Percentiles rank a stretch among this genome's conserved stretches.
phyloP scores from a whole-genome alignment of 2,888 invertebrate species.

The Thecophora atra region DNA sequence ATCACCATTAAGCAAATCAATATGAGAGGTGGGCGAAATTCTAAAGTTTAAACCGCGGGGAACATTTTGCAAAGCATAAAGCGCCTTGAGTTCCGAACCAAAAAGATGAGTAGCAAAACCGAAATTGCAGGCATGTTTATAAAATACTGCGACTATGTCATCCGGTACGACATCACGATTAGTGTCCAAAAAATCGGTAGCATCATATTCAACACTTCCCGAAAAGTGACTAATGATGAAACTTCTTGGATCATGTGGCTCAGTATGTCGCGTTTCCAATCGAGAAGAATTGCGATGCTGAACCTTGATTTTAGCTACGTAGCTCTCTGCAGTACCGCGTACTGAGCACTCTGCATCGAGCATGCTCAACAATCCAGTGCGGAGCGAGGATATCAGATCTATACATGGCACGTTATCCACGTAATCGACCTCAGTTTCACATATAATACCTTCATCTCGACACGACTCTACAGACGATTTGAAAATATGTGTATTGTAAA shows the following conservation, averaged over 20 bases:
- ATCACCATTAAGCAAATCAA: slow-evolving; percentile 82
- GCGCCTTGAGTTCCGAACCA: slow-evolving; percentile 87
- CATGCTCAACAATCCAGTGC: slow-evolving; percentile 90
- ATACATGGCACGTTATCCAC: slow-evolving; percentile 95
- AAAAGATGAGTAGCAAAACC: slow-evolving; percentile 98
- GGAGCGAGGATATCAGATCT: slow-evolving; percentile 91
- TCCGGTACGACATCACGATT: slow-evolving; percentile 93
- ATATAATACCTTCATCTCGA: slow-evolving; percentile 89
- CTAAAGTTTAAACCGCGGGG: slow-evolving; percentile 84
- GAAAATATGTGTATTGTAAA: slow-evolving; percentile 96
- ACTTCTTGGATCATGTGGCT: slow-evolving; percentile 79
- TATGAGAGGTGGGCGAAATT: slow-evolving; percentile 89
- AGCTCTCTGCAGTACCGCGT: slow-evolving; percentile 80
- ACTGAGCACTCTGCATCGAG: slow-evolving; percentile 92
- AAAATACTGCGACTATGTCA: slow-evolving; percentile 91
- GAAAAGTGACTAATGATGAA: slow-evolving; percentile 94
- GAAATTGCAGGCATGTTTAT: slow-evolving; percentile 91
- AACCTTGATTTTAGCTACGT: slow-evolving; percentile 80
- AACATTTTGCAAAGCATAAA: slow-evolving; percentile 78
- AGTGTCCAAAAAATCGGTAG: slow-evolving; percentile 87
- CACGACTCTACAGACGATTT: slow-evolving; percentile 94
- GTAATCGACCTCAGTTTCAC: slow-evolving; percentile 91
- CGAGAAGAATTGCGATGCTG: slow-evolving; percentile 86
- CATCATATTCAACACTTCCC: slow-evolving; percentile 86
- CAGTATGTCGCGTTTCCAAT: slow-evolving; percentile 75